Evolutionary conservation across 2,797 vertebrate species (phyloP), one percentile per base, ranked within the genome.

Genomic region (Ptychadena robeensis): DNA sequence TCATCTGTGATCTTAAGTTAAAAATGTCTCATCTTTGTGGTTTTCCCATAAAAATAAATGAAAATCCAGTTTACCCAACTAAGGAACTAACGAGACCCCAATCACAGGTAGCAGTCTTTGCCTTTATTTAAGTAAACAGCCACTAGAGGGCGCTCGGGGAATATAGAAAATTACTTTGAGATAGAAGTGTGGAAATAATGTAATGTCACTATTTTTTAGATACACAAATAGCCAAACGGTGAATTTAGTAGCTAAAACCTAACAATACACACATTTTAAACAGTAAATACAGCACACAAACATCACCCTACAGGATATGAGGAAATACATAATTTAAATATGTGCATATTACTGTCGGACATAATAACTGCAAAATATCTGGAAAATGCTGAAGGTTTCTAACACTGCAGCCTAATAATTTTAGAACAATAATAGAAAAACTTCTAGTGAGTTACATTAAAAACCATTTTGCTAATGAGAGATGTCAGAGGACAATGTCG

Each of bases 11-110:
- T 86, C 4, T 96, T 86, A 94, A 91, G 63, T 67, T 4, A 34
- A 82, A 34, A 2, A 84, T 98, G 76, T 89, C 91, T 59, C 93
- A 86, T 15, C 84, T 96, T 0, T 98, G 96, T 90, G 96, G 96
- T 61, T 93, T 95, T 88, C 91, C 95, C 69, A 83, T 94, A 9
- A 93, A 86, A 53, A 92, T 97, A 91, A 95, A 91, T 86, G 89
- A 75, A 6, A 93, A 93, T 87, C 92, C 95, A 12, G 87, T 91
- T 83, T 95, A 94, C 88, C 87, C 73, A 86, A 89, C 93, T 0
- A 86, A 85, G 28, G 85, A 89, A 27, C 86, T 96, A 78, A 92
- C 57, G 83, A 87, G 70, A 1, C 88, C 91, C 9, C 85, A 34
- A 2, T 40, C 88, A 2, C 48, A 90, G 87, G 88, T 92, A 88